Conservation (phyloP, 1,140 invertebrate genomes). For the Grapholita molesta region DNA sequence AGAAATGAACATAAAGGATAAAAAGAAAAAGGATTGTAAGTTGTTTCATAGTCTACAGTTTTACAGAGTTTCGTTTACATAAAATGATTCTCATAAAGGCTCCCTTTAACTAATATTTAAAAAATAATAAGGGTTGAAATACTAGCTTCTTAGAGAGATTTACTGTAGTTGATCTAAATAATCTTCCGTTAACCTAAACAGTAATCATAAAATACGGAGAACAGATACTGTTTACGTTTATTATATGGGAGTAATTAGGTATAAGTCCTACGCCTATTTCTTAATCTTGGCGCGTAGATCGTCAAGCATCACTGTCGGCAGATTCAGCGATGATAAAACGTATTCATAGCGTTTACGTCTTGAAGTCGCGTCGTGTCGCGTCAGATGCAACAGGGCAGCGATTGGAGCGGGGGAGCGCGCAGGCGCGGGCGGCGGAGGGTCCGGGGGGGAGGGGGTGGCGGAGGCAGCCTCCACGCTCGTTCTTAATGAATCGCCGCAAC, state of each 20-base stretch:
- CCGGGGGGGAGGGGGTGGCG: slow-evolving; percentile 21
- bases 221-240: too few species aligned
- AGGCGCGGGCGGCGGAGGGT: slow-evolving; percentile 38
- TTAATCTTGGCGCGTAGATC: slow-evolving; percentile 46
- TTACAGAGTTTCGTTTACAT: too few species aligned
- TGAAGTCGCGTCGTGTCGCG: slow-evolving; percentile 56
- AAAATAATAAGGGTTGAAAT: too few species aligned
- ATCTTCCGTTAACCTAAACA: too few species aligned
- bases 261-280: neutral
- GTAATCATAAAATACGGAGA: too few species aligned
- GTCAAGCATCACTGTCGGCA: slow-evolving; percentile 55
- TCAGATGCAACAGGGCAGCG: slow-evolving; percentile 73
- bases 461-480: slow-evolving; percentile 63
- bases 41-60: too few species aligned
- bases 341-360: slow-evolving; percentile 70
- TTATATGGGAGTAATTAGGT: neutral
- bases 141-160: too few species aligned
- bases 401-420: slow-evolving; percentile 46
- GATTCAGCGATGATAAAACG: slow-evolving; percentile 64
- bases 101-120: too few species aligned
- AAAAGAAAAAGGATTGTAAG: too few species aligned
- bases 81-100: too few species aligned
- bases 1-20: too few species aligned
- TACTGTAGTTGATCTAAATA: too few species aligned
- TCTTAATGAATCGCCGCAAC: slow-evolving; percentile 71